Evolutionary conservation across 2,888 invertebrate genomes (phyloP), one percentile per base, ranked within the genome.

Genomic region (Philereme transversata): DNA sequence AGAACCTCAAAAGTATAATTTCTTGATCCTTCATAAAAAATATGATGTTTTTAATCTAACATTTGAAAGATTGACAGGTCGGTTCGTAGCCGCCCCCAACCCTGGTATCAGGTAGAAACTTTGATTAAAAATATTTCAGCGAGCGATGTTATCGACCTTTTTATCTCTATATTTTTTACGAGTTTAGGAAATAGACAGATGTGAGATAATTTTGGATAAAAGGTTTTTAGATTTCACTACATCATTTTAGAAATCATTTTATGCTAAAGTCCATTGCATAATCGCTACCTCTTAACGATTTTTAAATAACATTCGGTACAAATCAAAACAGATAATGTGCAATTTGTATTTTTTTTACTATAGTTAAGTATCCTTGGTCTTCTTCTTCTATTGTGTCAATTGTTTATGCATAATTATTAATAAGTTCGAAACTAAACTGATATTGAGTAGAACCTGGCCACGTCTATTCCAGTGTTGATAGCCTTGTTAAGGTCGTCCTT

Each of bases 91-190:
- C 78, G 81, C 79, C 79, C 82, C 78, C 80, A 78, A 78, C 78
- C 78, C 79, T 71, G 72, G 73, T 78, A 82, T 82, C 91, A 90
- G 91, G 91, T 91, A 49, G 40, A 53, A 87, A 85, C 79, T 86
- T 89, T 91, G 90, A 90, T 91, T 92, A 90, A 89, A 89, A 89
- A 90, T 88, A 86, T 90, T 90, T 90, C 88, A 89, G 90, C 89
- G 81, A 83, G 64, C 69, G 84, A 82, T 83, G 72, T 72, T 82
- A 84, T 86, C 82, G 72, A 45, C 22, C 35, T 73, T 78, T 76
- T 77, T 74, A 70, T 68, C 55, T 69, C 67, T n/a, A 33, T 48
- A 45, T 38, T 53, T 57, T 47, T 56, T 38, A 22, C 53, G 34
- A 44, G 47, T 57, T 60, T 56, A 33, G 51, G 51, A 54, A 54